These are phyloP conservation scores for Philhelius pedissequus DNA, from an alignment of 2,888 invertebrate genomes.

Conservation along the genomic window DNA sequence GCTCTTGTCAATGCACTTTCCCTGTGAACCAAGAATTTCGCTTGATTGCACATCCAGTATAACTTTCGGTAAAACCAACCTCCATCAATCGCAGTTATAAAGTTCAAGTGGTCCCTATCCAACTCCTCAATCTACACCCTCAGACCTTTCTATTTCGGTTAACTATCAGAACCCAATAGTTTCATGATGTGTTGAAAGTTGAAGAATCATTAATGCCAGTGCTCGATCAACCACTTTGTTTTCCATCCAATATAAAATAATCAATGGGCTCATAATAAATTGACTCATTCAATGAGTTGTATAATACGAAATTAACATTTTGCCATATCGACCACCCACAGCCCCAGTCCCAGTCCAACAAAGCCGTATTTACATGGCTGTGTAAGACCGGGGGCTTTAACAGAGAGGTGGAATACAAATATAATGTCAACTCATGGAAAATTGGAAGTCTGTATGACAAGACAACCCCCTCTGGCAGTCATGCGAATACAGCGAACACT, in stretches of 20 bases:
- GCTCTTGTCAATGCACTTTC: neutral
- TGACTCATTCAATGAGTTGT: slow-evolving; percentile 48
- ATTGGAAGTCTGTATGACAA: slow-evolving; percentile 15
- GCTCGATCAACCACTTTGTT: slow-evolving; percentile 1
- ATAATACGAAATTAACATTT: slow-evolving; percentile 48
- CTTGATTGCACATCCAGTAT: neutral
- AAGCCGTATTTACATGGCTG: neutral
- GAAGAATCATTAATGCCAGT: neutral
- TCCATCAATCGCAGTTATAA: neutral
- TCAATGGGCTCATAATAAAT: slow-evolving; percentile 31
- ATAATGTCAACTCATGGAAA: slow-evolving; percentile 2
- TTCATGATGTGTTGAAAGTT: neutral
- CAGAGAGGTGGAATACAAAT: slow-evolving; percentile 4
- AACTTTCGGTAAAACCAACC: neutral
- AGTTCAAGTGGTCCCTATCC: too few relatives aligned
- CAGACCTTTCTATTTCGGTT: neutral
- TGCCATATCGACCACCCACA: neutral
- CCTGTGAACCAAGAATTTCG: neutral
- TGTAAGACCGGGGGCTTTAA: neutral
- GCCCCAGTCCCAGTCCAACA: neutral
- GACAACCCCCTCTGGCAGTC: slow-evolving; percentile 14
- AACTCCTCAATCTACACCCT: too few relatives aligned
- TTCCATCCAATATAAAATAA: slow-evolving; percentile 27
- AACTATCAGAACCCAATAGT: neutral
- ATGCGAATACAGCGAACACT: slow-evolving; percentile 6